Base-by-base conservation (phyloP, 2,113 vertebrate species). In the Xenopus borealis region DNA sequence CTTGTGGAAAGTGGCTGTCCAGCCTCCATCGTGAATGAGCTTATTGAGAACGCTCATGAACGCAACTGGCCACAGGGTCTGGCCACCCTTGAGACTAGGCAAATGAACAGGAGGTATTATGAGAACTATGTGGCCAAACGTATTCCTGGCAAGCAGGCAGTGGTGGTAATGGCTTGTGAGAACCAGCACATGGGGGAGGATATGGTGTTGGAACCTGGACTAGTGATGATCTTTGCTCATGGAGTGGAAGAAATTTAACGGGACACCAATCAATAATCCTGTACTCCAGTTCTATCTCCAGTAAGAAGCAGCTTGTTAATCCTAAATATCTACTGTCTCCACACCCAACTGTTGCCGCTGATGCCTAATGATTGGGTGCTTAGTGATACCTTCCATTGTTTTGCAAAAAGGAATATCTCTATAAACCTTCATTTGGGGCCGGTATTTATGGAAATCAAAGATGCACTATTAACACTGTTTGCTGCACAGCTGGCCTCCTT, bases 141-240 rank as follows among this genome's bases (percentile, higher is more conserved):
- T 18, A 98, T 99, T 83, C 97, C 97, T 3, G 95, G 97, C 80
- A 99, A 99, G 81, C 97, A 99, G 87, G 97, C 97, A 0, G 96
- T 99, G 72, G 95, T 99, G 67, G 95, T 98, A 85, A 96, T 98
- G 96, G 97, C 97, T 82, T 99, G 96, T 1, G 96, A 98, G 84
- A 98, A 98, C 85, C 97, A 98, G 85, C 97, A 99, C 80, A 98
- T 99, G 97, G 96, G 96, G 0, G 96, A 98, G 75, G 96, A 98
- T 85, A 99, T 98, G 96, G 98, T 99, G 83, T 90, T 98, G 72
- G 97, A 99, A 85, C 97, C 97, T 0, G 97, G 97, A 10, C 89
- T 98, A 59, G 97, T 98, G 78, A 98, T 99, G 97, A 98, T 98
- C 72, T 99, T 98, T 72, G 96, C 96, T 0, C 97, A 98, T 2